Evolutionary conservation across 1,140 invertebrate genomes (phyloP), one percentile per base, ranked within the genome.

Genomic region (Globodera rostochiensis): DNA sequence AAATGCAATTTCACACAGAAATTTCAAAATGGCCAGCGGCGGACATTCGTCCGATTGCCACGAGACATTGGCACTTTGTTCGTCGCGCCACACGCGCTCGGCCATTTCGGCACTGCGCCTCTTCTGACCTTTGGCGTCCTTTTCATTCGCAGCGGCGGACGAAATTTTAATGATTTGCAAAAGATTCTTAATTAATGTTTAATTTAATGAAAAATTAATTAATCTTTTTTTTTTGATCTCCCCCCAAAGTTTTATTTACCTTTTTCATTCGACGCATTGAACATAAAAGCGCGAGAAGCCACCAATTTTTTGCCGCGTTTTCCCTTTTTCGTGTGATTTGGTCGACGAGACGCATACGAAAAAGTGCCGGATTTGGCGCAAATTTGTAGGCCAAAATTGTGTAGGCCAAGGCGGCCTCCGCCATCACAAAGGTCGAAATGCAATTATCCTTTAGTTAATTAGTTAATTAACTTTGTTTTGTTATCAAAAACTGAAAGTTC

Each of bases 1-100:
- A 80, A 88, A 88, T 9, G 87, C 81, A 13, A 87, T 71, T 64
- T 88, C 83, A 67, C 85, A 88, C 1, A 88, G 45, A 74, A 88
- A 88, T n/a, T 80, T 64, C 45, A 70, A 25, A 60, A 71, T 71
- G 1, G 25, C 6, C 69, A 71, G 25, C 69, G 69, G 69, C 69
- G 25, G 36, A 11, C 69, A 19, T 36, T 71, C 46, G 25, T 71
- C 25, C 46, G 69, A 45, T 71, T 47, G 36, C 25, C 25, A 8
- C 11, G 21, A n/a, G 15, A 45, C 11, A 15, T 71, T 47, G 13
- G 69, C 69, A 64, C 19, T 64, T 64, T 71, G n/a, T 47, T 71
- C 69, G 11, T 36, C 7, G 3, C 69, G 69, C 69, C 69, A 71
- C 11, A 71, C 0, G 45, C 36, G 13, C 69, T 71, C 69, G 8